phyloP scores from a whole-genome alignment of 2,888 invertebrate genomes.

The Parochlus steinenii region DNA sequence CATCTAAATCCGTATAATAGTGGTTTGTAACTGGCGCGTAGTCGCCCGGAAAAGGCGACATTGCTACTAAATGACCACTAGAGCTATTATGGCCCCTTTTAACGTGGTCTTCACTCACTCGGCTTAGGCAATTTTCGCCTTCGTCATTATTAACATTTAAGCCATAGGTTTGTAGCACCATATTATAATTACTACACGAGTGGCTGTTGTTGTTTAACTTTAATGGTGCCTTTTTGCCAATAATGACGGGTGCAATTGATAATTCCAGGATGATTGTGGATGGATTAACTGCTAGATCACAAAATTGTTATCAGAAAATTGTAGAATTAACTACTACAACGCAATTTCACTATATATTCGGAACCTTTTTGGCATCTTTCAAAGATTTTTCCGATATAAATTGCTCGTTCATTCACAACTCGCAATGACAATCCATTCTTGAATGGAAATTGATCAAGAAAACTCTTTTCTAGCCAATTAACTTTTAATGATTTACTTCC shows the following conservation, averaged over 20 bases:
- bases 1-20: conserved; percentile 29
- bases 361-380: background rate
- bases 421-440: too few species aligned
- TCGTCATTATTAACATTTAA: conserved; percentile 13
- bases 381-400: too few species aligned
- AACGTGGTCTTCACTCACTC: conserved; percentile 15
- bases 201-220: background rate
- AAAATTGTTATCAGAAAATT: too few species aligned
- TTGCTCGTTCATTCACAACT: too few species aligned
- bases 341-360: too few species aligned
- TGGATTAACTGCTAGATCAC: too few species aligned
- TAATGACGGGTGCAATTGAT: background rate
- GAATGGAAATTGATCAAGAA: too few species aligned
- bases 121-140: too few species aligned
- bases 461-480: too few species aligned
- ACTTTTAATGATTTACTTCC: too few species aligned
- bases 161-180: conserved; percentile 29
- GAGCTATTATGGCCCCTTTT: conserved; percentile 18
- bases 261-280: conserved; percentile 12
- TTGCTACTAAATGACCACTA: conserved; percentile 20
- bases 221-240: background rate
- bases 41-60: conserved; percentile 25
- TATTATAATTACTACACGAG: conserved; percentile 14
- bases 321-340: too few species aligned
- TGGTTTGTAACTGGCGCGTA: conserved; percentile 21